Percentiles rank a stretch among this genome's conserved stretches.
Evolutionary conservation across 2,888 invertebrate genomes (phyloP).

Genomic region (Zaprionus lineosus): DNA sequence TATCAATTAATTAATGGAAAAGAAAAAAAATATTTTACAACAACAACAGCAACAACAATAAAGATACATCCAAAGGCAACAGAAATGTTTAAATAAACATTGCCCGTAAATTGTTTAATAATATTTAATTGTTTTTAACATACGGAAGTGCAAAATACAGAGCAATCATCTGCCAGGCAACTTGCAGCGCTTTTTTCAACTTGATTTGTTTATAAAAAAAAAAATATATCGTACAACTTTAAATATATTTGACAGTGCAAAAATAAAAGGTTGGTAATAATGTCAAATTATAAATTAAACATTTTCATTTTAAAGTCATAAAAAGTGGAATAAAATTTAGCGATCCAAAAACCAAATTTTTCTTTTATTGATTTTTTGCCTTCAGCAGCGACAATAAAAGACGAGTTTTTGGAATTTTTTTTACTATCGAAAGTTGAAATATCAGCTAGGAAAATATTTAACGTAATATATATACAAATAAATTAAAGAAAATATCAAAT

Average conservation of each 20-base stretch:
- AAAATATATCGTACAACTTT: constrained; percentile 13
- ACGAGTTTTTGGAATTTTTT: too few species aligned
- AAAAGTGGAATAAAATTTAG: too few species aligned
- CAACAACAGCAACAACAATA: constrained; percentile 25
- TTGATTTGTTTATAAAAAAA: constrained; percentile 33
- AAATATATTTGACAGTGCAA: constrained; percentile 8
- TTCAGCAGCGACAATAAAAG: too few species aligned
- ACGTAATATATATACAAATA: too few species aligned
- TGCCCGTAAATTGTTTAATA: constrained; percentile 28
- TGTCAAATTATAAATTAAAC: background rate
- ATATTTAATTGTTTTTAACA: constrained; percentile 14
- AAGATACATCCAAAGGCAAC: constrained; percentile 41
- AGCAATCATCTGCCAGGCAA: constrained; percentile 8
- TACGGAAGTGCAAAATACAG: background rate
- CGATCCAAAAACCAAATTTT: too few species aligned
- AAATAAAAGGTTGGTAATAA: constrained; percentile 39
- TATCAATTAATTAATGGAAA: constrained; percentile 66
- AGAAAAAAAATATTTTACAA: constrained; percentile 27
- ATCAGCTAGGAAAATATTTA: too few species aligned
- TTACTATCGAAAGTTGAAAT: too few species aligned
- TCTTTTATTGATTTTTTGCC: too few species aligned
- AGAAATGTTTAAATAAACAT: constrained; percentile 62
- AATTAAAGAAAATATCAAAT: too few species aligned
- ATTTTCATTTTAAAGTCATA: too few species aligned
- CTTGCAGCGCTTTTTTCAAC: constrained; percentile 21